Evolutionary conservation across 2,113 vertebrate genomes (phyloP), one percentile per base, ranked within the genome.

Genomic region (Ammodytes marinus): DNA sequence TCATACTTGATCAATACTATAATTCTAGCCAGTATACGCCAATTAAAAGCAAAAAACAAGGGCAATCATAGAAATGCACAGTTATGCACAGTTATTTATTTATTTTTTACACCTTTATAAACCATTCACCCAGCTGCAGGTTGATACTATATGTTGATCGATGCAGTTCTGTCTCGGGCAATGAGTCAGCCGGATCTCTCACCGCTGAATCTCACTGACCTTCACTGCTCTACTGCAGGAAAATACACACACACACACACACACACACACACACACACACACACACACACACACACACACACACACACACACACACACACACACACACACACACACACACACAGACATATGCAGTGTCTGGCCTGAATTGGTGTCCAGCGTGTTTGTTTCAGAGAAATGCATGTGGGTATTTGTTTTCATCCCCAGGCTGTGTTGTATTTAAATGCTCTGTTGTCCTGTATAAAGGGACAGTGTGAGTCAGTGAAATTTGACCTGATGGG

Each of bases 341-440:
- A 0, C 17, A 55, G 3, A 63, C 73, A 60, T 7, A 77, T 53
- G 49, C 45, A 14, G 11, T 67, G 70, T 75, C 35, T 49, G n/a
- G 10, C 13, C n/a, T 72, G n/a, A 47, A 49, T 75, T 58, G 49
- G 27, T 40, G 64, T 72, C 55, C 69, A 70, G 11, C 27, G n/a
- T 65, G 69, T 75, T 80, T 85, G 81, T 88, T 90, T 86, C 83
- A 39, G 37, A 82, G 46, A 85, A 83, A 74, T 67, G 39, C 65
- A 39, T 83, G 82, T 78, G 52, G 53, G 81, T 85, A 69, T 90
- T 90, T 84, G 87, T 81, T 85, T 87, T 77, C 85, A 66, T 69
- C 64, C 15, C 52, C 15, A 2, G 12, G n/a, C 67, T 64, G 63
- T 73, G 65, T 74, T 43, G 2, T 17, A 40, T 74, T 78, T 13